These are phyloP conservation scores for Sepioteuthis lessoniana DNA, from an alignment of 2,888 invertebrate genomes.

Conservation along the genomic window DNA sequence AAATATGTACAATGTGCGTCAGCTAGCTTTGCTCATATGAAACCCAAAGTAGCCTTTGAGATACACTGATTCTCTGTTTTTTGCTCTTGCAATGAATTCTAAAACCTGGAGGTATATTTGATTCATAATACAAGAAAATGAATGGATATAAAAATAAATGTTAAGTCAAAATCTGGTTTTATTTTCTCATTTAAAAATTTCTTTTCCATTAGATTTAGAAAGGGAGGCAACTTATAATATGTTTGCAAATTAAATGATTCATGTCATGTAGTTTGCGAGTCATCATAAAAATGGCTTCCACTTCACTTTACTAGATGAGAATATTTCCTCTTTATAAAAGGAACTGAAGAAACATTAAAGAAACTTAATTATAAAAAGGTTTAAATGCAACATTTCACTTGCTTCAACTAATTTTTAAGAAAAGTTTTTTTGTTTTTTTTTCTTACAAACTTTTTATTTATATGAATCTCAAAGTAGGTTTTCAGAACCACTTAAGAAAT, in stretches of 20 bases:
- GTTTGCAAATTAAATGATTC: neutral
- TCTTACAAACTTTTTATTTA: neutral
- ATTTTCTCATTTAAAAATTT: neutral
- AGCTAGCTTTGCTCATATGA: no score
- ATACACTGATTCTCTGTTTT: no score
- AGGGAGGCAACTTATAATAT: neutral
- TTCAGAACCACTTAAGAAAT: neutral
- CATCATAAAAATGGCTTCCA: slow-evolving; percentile 33
- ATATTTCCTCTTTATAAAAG: neutral
- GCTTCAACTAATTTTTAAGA: neutral
- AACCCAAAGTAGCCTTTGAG: no score
- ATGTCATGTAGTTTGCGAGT: neutral
- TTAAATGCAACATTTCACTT: neutral
- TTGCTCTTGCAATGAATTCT: no score
- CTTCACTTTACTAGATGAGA: neutral
- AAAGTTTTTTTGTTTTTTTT: neutral
- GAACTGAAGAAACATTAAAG: neutral
- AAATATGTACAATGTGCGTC: no score
- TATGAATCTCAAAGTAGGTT: slow-evolving; percentile 33
- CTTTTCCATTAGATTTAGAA: neutral
- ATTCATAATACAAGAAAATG: no score
- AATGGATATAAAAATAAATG: no score
- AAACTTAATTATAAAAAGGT: slow-evolving; percentile 20
- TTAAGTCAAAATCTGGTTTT: neutral
- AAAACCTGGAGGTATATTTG: no score